Percentiles rank a stretch among this genome's conserved stretches.
Conservation (phyloP, 1,140 invertebrate genomes). For the Nebria ingens region DNA sequence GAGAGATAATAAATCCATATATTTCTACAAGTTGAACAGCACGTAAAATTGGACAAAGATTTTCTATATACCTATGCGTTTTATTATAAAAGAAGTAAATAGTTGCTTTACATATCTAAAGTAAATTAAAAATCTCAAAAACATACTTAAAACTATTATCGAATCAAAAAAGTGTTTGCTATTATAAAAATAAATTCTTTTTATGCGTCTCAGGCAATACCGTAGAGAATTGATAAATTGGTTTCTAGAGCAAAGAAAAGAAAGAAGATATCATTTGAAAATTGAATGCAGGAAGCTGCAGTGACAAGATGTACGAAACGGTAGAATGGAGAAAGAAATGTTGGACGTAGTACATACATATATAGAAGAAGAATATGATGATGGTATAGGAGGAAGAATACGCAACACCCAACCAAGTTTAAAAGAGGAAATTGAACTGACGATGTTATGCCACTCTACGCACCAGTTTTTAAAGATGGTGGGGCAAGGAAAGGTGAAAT, state of each 20-base stretch:
- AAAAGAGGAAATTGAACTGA: conserved; percentile 6
- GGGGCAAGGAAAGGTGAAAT: neutral
- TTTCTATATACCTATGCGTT: neutral
- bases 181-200: conserved; percentile 7
- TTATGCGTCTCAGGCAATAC: conserved; percentile 2
- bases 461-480: neutral
- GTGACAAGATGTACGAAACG: neutral
- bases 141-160: neutral
- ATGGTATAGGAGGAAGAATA: too few species aligned
- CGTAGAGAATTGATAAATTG: conserved; percentile 7
- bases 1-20: neutral
- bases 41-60: neutral
- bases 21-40: neutral
- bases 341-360: neutral
- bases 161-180: neutral
- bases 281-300: conserved; percentile 1
- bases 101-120: neutral
- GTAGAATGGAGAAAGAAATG: neutral
- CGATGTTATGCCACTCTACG: neutral
- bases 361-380: too few species aligned
- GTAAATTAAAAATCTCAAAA: neutral
- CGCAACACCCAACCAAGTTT: neutral
- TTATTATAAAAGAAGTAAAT: neutral
- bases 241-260: conserved; percentile 6
- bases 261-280: conserved; percentile 4